Conservation (phyloP, 1,140 invertebrate species). For the Nylanderia fulva region DNA sequence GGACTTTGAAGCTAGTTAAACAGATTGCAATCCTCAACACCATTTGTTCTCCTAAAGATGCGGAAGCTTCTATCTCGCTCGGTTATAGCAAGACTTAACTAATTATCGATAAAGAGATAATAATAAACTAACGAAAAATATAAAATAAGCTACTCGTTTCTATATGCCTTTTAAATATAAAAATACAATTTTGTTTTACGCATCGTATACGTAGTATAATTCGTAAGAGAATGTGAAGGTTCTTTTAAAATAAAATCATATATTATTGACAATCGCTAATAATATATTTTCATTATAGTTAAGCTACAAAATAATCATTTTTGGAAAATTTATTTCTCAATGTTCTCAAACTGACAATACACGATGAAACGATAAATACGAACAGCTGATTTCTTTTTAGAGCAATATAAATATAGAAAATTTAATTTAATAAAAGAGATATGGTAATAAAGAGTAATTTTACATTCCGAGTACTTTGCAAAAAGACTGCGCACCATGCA, state of each 20-base stretch:
- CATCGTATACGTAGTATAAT: not conserved
- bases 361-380: not conserved
- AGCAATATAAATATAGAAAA: not conserved
- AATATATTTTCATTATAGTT: slow-evolving; percentile 10
- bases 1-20: slow-evolving; percentile 71
- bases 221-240: not conserved
- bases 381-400: not conserved
- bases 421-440: slow-evolving; percentile 37
- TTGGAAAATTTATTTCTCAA: not conserved
- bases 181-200: not conserved
- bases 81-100: slow-evolving; percentile 58
- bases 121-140: not conserved
- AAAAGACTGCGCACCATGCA: slow-evolving; percentile 31
- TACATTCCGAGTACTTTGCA: slow-evolving; percentile 25
- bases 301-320: not conserved
- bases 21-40: slow-evolving; percentile 78
- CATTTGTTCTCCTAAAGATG: slow-evolving; percentile 78
- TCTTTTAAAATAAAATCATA: not conserved
- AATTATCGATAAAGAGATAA: slow-evolving; percentile 56
- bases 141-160: not conserved
- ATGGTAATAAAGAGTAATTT: slow-evolving; percentile 44
- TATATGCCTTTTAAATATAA: slow-evolving; percentile 20
- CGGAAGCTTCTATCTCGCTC: slow-evolving; percentile 35
- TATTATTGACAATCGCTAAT: not conserved
- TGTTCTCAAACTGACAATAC: not conserved